Base-by-base conservation (phyloP, 2,797 vertebrate species). In the Clamator glandarius region DNA sequence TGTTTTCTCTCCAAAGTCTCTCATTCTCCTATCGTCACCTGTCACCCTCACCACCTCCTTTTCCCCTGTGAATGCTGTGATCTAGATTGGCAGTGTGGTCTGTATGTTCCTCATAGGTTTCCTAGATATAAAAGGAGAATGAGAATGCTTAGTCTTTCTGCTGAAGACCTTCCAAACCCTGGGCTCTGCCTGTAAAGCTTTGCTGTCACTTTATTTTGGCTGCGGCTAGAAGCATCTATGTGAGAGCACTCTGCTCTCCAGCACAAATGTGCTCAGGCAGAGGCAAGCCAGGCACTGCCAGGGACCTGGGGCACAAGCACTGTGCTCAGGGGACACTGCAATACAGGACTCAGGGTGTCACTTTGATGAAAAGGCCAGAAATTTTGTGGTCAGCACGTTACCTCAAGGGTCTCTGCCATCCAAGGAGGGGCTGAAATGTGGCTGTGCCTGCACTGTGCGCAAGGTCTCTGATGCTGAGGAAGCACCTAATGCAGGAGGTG, bases 271-370 rank as follows among this genome's bases (percentile, higher is more conserved):
- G n/a, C 62, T 63, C n/a, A 24, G 63, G 23, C 9, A 66, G 26
- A 25, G 0, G 0, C 8, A 17, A 33, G 28, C 41, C n/a, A 15
- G 73, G 46, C 0, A 2, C 19, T 54, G 41, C 21, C 15, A 11
- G 26, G 33, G 26, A 36, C 52, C 5, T 13, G 23, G 16, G 36
- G 12, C 39, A 66, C 13, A 20, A 41, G 28, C 23, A 14, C 42
- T 16, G 14, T 1, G 1, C 57, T 55, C n/a, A 52, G n/a, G 20
- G 36, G 8, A 57, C 24, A 9, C 48, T 44, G 35, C 14, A 8
- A 3, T 15, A 31, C 19, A 25, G 55, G 5, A 48, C 21, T 23
- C 46, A 48, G 46, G 46, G 46, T 48, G 21, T 23, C 46, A 12
- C 19, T 48, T 39, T 28, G 25, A n/a, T 28, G 44, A 52, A 20